Conservation (phyloP, 2,113 vertebrate species). For the Oreochromis niloticus region DNA sequence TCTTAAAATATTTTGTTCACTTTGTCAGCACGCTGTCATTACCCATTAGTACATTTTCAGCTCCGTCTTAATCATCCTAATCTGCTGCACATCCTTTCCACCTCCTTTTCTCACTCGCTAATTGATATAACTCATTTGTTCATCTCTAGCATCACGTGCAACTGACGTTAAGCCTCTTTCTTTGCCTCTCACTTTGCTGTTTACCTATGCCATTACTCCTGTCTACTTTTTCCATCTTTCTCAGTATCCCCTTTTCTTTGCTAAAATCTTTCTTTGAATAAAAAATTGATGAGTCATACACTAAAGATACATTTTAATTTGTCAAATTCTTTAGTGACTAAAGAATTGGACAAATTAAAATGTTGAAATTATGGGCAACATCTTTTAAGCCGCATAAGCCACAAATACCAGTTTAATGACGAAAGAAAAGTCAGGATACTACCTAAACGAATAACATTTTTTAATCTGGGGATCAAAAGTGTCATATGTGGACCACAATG, state of each 20-base stretch:
- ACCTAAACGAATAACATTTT: accelerated
- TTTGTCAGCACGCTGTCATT: not conserved
- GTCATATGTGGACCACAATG: not conserved
- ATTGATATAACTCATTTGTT: not conserved
- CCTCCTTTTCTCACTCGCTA: accelerated
- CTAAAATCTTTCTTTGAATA: not conserved
- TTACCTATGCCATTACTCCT: not conserved
- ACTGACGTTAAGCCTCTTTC: not conserved
- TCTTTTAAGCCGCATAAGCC: not conserved
- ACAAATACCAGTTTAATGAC: not conserved
- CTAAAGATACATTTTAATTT: not conserved
- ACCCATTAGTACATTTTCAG: not conserved
- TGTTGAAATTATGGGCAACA: not conserved
- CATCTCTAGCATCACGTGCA: not conserved
- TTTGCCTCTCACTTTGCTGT: not conserved
- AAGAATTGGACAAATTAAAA: not conserved
- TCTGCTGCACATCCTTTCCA: not conserved
- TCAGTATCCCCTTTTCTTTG: not conserved
- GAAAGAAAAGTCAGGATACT: not conserved
- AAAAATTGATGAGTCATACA: not conserved
- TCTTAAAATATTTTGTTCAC: not conserved
- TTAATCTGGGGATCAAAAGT: not conserved
- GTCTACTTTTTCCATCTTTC: not conserved
- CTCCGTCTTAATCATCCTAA: not conserved
- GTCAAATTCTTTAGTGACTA: not conserved